Conservation (phyloP, 1,140 invertebrate genomes). For the Ephestia elutella region DNA sequence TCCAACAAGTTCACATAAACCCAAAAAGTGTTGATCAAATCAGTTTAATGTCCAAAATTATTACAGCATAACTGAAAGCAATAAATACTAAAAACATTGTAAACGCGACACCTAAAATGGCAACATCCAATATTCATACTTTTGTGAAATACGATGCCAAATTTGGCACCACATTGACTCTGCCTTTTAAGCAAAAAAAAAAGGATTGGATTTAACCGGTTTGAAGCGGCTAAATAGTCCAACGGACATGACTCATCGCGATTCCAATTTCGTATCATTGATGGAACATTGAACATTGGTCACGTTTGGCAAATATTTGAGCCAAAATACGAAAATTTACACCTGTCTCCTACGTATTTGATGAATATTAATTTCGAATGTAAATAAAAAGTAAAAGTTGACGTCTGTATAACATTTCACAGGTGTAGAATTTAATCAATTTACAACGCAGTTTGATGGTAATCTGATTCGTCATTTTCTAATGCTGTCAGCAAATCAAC, state of each 20-base stretch:
- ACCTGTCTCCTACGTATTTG: neutral
- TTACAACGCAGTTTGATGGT: neutral
- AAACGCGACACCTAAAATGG: neutral
- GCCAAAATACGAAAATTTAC: neutral
- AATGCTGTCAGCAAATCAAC: slow-evolving; percentile 3
- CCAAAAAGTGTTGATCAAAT: too few species aligned
- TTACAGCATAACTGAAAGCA: too few species aligned
- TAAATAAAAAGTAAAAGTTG: neutral
- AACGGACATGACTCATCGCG: slow-evolving; percentile 17
- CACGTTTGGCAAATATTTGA: slow-evolving; percentile 3
- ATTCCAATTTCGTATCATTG: slow-evolving; percentile 17
- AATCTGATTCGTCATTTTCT: neutral
- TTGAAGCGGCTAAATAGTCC: neutral
- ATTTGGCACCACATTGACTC: neutral
- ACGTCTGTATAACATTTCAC: neutral
- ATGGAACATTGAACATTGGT: neutral
- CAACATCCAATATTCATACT: neutral
- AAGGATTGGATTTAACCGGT: neutral
- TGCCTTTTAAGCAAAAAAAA: neutral
- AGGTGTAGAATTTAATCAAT: neutral
- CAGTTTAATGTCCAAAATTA: too few species aligned
- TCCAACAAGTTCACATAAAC: neutral
- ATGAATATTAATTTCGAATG: neutral
- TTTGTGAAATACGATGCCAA: neutral
- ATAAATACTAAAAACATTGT: too few species aligned